Base-by-base conservation (phyloP, 2,113 vertebrate species). In the Callopanchax toddi region DNA sequence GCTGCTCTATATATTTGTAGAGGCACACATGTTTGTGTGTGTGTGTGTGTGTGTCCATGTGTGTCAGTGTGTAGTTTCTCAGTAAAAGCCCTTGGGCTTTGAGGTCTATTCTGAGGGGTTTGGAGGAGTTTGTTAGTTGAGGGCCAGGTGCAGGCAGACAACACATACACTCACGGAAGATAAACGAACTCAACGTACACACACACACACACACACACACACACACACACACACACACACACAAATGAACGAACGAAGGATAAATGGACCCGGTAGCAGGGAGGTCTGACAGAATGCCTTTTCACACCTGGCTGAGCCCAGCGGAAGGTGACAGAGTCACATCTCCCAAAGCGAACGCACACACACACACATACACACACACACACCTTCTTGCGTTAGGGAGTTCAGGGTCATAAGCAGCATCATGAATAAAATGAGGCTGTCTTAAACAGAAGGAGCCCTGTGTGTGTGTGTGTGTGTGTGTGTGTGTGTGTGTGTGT, bases 261-360 rank as follows among this genome's bases (percentile, higher is more conserved):
- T 90, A 91, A 90, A 90, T 86, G 87, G 90, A 90, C 82, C 87
- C 87, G 88, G 87, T 89, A 86, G 89, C 85, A 89, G 84, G 86
- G 85, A 91, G 87, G 89, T 90, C 85, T 92, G 91, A 92, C 91
- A 92, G 91, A 92, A 92, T 92, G 91, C 90, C 89, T 92, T 92
- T 92, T 92, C 90, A 92, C 91, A 92, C 91, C 91, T 92, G 90
- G 90, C 87, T 91, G 91, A 91, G 89, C 90, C 87, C 89, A 91
- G 91, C 84, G 86, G 86, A 90, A 91, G 91, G 90, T 91, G 91
- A 92, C 89, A 91, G 87, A 90, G 89, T 86, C 90, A 84, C 86
- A 91, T 90, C 29, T 32, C 29, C 29, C 29, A 32, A 32, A 32
- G 84, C 86, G 74, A 82, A 59, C 71, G 61, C 66, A 54, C 50